Conservation (phyloP, 2,888 invertebrate genomes). For the Perithous albicinctus region DNA sequence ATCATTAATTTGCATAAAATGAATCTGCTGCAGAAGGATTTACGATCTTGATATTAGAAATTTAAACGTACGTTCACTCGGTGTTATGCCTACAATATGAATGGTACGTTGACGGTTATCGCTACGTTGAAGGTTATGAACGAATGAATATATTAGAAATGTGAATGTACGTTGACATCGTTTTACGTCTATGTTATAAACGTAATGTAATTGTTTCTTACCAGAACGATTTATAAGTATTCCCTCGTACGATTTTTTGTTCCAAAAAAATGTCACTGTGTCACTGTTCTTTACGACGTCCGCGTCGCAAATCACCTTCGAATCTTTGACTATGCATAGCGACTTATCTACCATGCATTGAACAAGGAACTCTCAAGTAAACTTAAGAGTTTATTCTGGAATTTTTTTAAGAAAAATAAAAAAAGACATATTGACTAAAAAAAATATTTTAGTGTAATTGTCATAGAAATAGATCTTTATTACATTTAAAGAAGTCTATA, state of each 20-base stretch:
- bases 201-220: slow-evolving; percentile 25
- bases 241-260: slow-evolving; percentile 34
- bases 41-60: not conserved
- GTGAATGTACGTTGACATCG: slow-evolving; percentile 4
- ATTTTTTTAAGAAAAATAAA: too few species aligned
- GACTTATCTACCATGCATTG: slow-evolving; percentile 35
- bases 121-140: not conserved
- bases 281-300: slow-evolving; percentile 26
- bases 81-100: too few species aligned
- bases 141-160: slow-evolving; percentile 7
- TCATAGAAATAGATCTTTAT: too few species aligned
- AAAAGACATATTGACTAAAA: too few species aligned
- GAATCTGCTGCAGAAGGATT: not conserved
- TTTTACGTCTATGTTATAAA: slow-evolving; percentile 9
- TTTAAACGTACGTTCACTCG: too few species aligned
- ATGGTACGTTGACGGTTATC: too few species aligned
- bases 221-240: slow-evolving; percentile 36
- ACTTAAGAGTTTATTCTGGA: too few species aligned
- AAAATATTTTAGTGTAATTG: too few species aligned
- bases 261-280: slow-evolving; percentile 34
- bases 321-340: slow-evolving; percentile 34
- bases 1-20: not conserved
- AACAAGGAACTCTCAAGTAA: slow-evolving; percentile 39
- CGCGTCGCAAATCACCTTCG: slow-evolving; percentile 27
- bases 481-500: too few species aligned